Percentiles rank a stretch among this genome's conserved stretches.
Evolutionary conservation across 2,113 vertebrate genomes (phyloP).

Genomic region (Phycodurus eques): DNA sequence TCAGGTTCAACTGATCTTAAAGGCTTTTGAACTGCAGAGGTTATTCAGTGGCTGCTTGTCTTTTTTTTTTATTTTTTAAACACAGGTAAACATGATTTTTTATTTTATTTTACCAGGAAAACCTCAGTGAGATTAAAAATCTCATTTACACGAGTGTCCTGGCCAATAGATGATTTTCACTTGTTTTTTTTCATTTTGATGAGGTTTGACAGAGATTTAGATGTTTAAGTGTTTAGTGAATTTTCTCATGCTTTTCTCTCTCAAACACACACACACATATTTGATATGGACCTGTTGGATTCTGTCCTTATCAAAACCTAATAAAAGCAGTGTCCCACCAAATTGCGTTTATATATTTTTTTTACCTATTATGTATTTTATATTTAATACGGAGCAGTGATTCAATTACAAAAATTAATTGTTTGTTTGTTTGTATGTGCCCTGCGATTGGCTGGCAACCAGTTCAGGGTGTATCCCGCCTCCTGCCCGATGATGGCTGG

Average conservation of each 20-base stretch:
- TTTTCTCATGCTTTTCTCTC: slow-evolving; percentile 15
- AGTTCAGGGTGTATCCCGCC: no score
- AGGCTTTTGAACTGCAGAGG: slow-evolving; percentile 40
- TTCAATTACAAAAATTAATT: not conserved
- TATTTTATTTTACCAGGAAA: no score
- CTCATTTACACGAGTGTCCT: no score
- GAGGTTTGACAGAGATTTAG: slow-evolving; percentile 23
- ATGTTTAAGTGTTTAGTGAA: slow-evolving; percentile 14
- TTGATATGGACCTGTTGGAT: slow-evolving; percentile 1
- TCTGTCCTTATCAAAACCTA: slow-evolving; percentile 2
- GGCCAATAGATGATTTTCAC: slow-evolving; percentile 20
- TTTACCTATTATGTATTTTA: not conserved
- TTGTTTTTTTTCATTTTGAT: slow-evolving; percentile 36
- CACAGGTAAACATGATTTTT: slow-evolving; percentile 40
- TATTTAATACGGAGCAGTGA: no score
- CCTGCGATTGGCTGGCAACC: no score
- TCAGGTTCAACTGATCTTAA: slow-evolving; percentile 44
- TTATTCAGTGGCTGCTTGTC: slow-evolving; percentile 27
- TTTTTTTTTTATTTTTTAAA: slow-evolving; percentile 17
- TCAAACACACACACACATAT: slow-evolving; percentile 17
- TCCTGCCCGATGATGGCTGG: no score
- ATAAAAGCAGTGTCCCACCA: not conserved
- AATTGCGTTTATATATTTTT: not conserved
- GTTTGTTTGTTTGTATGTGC: no score
- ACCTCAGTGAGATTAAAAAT: no score